Base-by-base conservation (phyloP, 2,113 vertebrate species). In the Gobio gobio region DNA sequence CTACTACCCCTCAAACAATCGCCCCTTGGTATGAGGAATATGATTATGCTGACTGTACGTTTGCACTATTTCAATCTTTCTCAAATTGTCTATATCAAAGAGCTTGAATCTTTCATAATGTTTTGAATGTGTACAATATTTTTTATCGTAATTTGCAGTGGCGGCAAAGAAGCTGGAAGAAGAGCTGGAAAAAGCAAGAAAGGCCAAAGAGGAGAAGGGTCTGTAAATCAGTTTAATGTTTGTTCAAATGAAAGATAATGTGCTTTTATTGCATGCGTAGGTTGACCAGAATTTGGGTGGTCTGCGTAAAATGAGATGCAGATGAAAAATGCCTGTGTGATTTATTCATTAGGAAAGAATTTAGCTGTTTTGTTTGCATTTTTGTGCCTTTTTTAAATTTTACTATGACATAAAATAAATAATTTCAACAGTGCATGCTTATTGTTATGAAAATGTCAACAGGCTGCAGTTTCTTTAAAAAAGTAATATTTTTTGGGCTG, bases 11-110 rank as follows among this genome's bases (percentile, higher is more conserved):
- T 26, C 89, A 89, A 2, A 90, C 56, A 51, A 24, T 88, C 0
- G 85, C 79, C 4, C 90, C 94, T 51, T 95, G 93, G 94, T 95
- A 95, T 68, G 94, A 94, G 59, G 95, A 95, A 43, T 95, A 95
- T 18, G 94, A 95, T 56, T 95, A 95, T 83, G 76, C 88, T 1
- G 94, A 93, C 78, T 54, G 95, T 95, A 93, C 6, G 94, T 94
- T 64, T 18, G 58, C 1, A 49, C 3, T 7, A 10, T 24, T 85
- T 82, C 18, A 26, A 7, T 51, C n/a, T 13, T 72, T 56, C 14
- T 29, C 29, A 68, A 61, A 26, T 45, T 26, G 2, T 0, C 14
- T 14, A 6, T 24, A 76, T 29, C 45, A 76, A 58, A 33, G 14
- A 56, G 26, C 20, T 54, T 56, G 14, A 73, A 73, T 12, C 10